A percentile compares a stretch with the other conserved stretches of the same genome.
These are phyloP conservation scores for Anomalospiza imberbis DNA, from an alignment of 2,797 vertebrate species.

Conservation along the genomic window DNA sequence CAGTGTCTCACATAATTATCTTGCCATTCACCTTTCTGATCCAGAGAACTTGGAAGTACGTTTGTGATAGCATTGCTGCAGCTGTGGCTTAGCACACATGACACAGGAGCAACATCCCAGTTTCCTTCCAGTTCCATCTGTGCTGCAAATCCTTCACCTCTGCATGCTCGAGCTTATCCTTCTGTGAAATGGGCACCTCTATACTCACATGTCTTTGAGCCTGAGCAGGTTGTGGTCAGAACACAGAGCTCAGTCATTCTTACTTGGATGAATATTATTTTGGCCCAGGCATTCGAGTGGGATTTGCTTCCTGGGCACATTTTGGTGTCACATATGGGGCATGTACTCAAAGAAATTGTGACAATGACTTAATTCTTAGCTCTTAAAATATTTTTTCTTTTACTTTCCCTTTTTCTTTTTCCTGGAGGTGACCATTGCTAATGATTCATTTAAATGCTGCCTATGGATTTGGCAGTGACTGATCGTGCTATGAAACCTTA, in stretches of 20 bases:
- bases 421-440: background rate
- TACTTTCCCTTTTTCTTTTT: background rate
- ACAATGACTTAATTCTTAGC: background rate
- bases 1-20: background rate
- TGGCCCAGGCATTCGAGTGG: background rate
- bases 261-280: background rate
- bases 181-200: background rate
- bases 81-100: background rate
- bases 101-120: background rate
- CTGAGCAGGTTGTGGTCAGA: background rate
- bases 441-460: conserved; percentile 42
- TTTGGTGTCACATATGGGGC: background rate
- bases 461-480: conserved; percentile 55
- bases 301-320: background rate
- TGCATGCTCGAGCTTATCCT: background rate
- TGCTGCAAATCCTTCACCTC: background rate
- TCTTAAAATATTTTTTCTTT: background rate
- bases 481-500: conserved; percentile 55
- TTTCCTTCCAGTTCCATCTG: background rate
- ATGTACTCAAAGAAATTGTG: background rate
- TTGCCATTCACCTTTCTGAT: background rate
- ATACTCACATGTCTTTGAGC: background rate
- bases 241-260: background rate
- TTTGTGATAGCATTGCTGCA: background rate
- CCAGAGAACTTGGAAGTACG: fast-evolving